A percentile compares a stretch with the other conserved stretches of the same genome.
These are phyloP conservation scores for Lates japonicus DNA, from an alignment of 2,797 vertebrate species.

Conservation along the genomic window DNA sequence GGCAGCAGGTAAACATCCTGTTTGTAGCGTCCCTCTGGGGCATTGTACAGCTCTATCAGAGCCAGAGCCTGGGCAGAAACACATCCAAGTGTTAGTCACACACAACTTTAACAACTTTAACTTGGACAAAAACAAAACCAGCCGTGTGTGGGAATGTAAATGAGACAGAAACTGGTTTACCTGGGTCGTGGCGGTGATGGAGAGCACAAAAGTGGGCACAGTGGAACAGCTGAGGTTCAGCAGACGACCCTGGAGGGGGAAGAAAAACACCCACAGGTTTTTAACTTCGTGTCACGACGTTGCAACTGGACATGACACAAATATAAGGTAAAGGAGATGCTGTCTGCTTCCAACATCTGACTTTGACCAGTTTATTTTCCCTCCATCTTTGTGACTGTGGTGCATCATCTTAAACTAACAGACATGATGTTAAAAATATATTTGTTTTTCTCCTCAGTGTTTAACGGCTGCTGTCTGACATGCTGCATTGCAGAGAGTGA, in stretches of 20 bases:
- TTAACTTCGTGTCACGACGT: background rate
- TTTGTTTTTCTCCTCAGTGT: background rate
- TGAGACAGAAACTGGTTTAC: conserved; percentile 61
- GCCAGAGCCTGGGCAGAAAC: conserved; percentile 90
- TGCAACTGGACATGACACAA: background rate
- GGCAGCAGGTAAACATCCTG: conserved; percentile 97
- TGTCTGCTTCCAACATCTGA: background rate
- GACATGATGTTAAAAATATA: background rate
- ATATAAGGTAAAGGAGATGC: background rate
- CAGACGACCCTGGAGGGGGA: conserved; percentile 89
- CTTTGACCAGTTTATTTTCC: no score
- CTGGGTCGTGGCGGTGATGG: conserved; percentile 98
- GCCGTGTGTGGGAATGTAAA: background rate
- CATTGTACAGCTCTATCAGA: conserved; percentile 97
- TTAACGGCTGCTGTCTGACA: conserved; percentile 6
- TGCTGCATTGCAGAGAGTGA: conserved; percentile 44
- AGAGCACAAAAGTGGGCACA: conserved; percentile 97
- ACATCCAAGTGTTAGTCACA: conserved; percentile 23
- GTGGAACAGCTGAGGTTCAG: conserved; percentile 98
- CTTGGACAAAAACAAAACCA: background rate
- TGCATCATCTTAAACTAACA: background rate
- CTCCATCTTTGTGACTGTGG: background rate
- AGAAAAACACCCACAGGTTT: background rate
- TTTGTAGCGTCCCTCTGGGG: conserved; percentile 96
- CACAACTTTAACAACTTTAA: background rate